Conservation (phyloP, 37 sponge, comb jelly and placozoan genomes). For the Hexactinellida sp. region DNA sequence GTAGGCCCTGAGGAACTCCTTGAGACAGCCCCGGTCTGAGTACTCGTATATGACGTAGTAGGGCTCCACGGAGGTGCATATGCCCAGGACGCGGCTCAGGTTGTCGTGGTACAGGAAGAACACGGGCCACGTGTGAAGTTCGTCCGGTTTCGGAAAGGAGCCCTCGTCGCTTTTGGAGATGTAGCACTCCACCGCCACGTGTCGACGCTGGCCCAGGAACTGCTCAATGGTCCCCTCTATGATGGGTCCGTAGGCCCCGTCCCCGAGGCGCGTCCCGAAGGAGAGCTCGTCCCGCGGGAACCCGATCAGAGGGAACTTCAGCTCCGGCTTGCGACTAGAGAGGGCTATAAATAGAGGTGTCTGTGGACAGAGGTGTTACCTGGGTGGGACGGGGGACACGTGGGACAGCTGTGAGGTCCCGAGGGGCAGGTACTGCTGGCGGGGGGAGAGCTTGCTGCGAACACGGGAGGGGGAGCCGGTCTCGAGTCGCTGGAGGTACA, state of each 20-base stretch:
- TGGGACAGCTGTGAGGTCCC: background rate
- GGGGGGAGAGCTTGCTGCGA: background rate
- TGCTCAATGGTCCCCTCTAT: background rate
- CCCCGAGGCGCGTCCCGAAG: background rate
- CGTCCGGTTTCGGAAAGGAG: background rate
- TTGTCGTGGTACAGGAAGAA: conserved; percentile 29
- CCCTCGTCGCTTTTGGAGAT: conserved; percentile 5
- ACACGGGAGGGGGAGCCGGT: background rate
- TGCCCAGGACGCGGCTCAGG: conserved; percentile 47
- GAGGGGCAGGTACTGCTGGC: background rate
- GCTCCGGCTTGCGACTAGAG: background rate
- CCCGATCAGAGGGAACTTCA: background rate
- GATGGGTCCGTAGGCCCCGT: background rate
- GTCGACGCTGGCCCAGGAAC: background rate
- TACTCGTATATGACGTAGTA: conserved; percentile 78
- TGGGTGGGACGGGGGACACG: background rate
- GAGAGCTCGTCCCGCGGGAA: background rate
- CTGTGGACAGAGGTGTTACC: no score
- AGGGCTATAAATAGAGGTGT: no score
- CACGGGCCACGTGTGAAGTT: background rate
- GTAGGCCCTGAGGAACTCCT: background rate
- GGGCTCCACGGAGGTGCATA: conserved; percentile 60
- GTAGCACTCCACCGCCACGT: conserved; percentile 11
- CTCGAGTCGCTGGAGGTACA: background rate
- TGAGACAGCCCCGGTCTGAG: conserved; percentile 47